phyloP scores from a whole-genome alignment of 2,888 invertebrate genomes.

The Acanthoscelides obtectus region DNA sequence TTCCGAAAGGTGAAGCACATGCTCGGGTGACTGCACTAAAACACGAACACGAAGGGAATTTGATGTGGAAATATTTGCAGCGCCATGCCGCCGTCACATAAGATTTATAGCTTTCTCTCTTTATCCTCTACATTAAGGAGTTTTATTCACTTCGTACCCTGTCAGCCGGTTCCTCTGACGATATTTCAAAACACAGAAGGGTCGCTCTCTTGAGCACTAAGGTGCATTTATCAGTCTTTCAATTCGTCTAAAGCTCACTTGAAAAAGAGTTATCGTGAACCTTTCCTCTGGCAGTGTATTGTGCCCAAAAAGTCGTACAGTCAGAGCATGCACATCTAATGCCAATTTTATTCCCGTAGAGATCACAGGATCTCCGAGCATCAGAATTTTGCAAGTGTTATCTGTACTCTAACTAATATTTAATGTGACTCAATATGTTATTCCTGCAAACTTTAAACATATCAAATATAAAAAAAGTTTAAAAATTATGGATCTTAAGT shows the following conservation, averaged over 20 bases:
- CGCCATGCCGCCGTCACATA: neutral
- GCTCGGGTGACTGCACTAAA: neutral
- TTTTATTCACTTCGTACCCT: neutral
- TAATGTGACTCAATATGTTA: too few species aligned
- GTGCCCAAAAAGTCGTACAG: too few species aligned
- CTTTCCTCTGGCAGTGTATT: too few species aligned
- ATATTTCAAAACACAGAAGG: neutral
- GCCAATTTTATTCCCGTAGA: too few species aligned
- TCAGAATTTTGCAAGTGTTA: too few species aligned
- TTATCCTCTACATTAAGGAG: neutral
- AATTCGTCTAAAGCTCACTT: neutral
- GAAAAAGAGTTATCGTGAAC: neutral
- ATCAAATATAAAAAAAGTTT: too few species aligned
- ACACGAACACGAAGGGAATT: neutral
- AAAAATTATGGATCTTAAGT: too few species aligned
- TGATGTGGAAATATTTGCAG: neutral
- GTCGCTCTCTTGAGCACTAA: neutral
- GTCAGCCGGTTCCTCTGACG: neutral
- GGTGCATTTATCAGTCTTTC: neutral
- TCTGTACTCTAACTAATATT: too few species aligned
- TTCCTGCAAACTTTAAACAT: too few species aligned
- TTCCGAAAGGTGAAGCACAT: neutral
- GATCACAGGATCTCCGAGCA: too few species aligned
- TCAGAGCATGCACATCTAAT: too few species aligned
- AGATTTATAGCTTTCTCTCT: neutral